A percentile compares a stretch with the other conserved stretches of the same genome.
phyloP scores from a whole-genome alignment of 2,888 invertebrate genomes.

The Sipha maydis region DNA sequence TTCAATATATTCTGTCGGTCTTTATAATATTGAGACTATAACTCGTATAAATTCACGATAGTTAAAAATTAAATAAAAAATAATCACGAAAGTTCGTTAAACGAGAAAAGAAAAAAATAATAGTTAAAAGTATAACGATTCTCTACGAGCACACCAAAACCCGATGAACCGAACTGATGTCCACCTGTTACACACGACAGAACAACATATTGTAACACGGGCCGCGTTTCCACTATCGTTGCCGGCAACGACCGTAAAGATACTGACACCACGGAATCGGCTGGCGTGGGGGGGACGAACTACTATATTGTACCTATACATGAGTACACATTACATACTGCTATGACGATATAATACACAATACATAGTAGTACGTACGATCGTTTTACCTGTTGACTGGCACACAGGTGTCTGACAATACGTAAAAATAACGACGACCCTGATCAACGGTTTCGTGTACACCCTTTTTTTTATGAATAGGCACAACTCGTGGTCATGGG shows the following conservation, averaged over 20 bases:
- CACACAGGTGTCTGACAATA: slow-evolving; percentile 51
- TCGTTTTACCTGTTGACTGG: slow-evolving; percentile 55
- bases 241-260: slow-evolving; percentile 50
- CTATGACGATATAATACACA: not conserved
- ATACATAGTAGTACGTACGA: not conserved
- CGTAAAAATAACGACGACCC: slow-evolving; percentile 41
- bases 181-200: slow-evolving; percentile 48
- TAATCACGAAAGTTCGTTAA: not conserved
- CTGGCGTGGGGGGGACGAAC: slow-evolving; percentile 56
- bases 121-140: not conserved
- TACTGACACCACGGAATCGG: slow-evolving; percentile 35
- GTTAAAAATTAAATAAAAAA: not conserved
- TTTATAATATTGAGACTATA: no score
- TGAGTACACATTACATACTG: not conserved
- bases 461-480: slow-evolving; percentile 2
- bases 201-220: not conserved
- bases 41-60: no score
- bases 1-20: no score
- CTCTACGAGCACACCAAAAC: not conserved
- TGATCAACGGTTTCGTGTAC: slow-evolving; percentile 46
- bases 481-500: slow-evolving; percentile 41
- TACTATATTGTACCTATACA: not conserved
- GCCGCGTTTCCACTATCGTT: slow-evolving; percentile 41
- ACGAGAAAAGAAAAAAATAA: not conserved
- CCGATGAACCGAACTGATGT: slow-evolving; percentile 34